A percentile compares a stretch with the other conserved stretches of the same genome.
phyloP scores from a whole-genome alignment of 2,797 vertebrate species.

The Diplodus puntazzo region DNA sequence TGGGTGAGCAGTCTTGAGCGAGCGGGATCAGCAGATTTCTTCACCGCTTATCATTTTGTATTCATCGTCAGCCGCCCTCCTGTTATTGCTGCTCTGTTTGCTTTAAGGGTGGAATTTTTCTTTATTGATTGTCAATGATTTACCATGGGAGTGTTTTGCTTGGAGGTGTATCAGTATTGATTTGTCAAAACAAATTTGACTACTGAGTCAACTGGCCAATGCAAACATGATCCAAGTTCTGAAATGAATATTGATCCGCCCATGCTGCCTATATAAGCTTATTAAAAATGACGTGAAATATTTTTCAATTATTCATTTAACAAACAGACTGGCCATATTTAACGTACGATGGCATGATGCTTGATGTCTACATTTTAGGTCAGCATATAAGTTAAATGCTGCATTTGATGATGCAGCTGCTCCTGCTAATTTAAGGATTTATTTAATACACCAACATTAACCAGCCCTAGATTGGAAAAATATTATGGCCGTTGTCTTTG shows the following conservation, averaged over 20 bases:
- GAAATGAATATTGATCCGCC: conserved; percentile 49
- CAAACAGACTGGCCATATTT: neutral
- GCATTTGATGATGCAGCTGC: too few relatives aligned
- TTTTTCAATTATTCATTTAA: conserved; percentile 29
- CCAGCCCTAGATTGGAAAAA: too few relatives aligned
- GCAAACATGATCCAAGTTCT: conserved; percentile 37
- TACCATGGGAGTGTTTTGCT: conserved; percentile 37
- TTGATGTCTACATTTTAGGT: neutral
- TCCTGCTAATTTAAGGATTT: too few relatives aligned
- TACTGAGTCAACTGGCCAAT: conserved; percentile 22
- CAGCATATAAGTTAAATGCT: too few relatives aligned
- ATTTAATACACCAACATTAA: too few relatives aligned
- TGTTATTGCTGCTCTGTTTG: conserved; percentile 42
- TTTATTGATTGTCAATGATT: conserved; percentile 60
- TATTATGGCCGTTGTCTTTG: too few relatives aligned
- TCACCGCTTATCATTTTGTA: neutral
- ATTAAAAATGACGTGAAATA: conserved; percentile 27
- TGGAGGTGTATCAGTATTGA: conserved; percentile 55
- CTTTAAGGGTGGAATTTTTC: conserved; percentile 32
- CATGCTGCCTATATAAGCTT: conserved; percentile 2
- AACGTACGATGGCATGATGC: neutral
- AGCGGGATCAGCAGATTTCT: conserved; percentile 30
- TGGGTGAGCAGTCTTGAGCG: conserved; percentile 81
- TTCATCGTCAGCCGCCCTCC: neutral
- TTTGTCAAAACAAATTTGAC: conserved; percentile 39